Evolutionary conservation across 2,888 invertebrate genomes (phyloP).

Genomic region (Criorhina ranunculi): DNA sequence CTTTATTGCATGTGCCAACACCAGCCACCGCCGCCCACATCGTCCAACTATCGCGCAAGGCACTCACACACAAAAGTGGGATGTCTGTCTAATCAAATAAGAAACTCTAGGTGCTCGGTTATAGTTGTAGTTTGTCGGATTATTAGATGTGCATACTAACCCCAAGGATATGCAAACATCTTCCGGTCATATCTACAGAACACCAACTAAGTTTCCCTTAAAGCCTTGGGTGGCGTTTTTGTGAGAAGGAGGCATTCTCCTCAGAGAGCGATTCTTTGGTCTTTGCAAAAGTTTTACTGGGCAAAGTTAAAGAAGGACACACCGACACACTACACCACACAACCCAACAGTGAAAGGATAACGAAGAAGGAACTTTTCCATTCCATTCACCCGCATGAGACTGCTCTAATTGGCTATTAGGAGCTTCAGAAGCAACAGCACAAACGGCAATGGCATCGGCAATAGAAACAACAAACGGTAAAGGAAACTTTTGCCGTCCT

Average conservation of each 20-base stretch:
- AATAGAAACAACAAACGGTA: slow-evolving; percentile 33
- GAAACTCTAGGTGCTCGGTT: slow-evolving; percentile 49
- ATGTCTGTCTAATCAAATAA: slow-evolving; percentile 69
- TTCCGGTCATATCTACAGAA: slow-evolving; percentile 66
- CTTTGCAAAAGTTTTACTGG: slow-evolving; percentile 37
- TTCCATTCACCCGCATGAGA: slow-evolving; percentile 64
- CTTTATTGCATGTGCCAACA: slow-evolving; percentile 59
- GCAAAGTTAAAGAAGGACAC: slow-evolving; percentile 47
- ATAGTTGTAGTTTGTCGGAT: slow-evolving; percentile 65
- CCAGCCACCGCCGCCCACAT: neutral
- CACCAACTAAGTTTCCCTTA: slow-evolving; percentile 42
- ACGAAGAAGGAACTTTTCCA: slow-evolving; percentile 64
- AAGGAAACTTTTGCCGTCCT: slow-evolving; percentile 61
- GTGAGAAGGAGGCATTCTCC: neutral
- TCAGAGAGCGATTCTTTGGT: slow-evolving; percentile 42
- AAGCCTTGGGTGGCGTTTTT: neutral
- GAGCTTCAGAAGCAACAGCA: slow-evolving; percentile 52
- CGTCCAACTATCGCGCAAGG: neutral
- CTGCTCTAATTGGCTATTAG: slow-evolving; percentile 73
- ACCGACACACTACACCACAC: slow-evolving; percentile 11
- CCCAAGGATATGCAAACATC: slow-evolving; percentile 72
- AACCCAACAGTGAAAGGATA: slow-evolving; percentile 41
- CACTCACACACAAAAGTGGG: neutral
- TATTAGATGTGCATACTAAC: slow-evolving; percentile 70
- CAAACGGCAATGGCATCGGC: slow-evolving; percentile 18